Evolutionary conservation across 2,113 vertebrate species (phyloP).

Genomic region (Forbesichthys papilliferus): DNA sequence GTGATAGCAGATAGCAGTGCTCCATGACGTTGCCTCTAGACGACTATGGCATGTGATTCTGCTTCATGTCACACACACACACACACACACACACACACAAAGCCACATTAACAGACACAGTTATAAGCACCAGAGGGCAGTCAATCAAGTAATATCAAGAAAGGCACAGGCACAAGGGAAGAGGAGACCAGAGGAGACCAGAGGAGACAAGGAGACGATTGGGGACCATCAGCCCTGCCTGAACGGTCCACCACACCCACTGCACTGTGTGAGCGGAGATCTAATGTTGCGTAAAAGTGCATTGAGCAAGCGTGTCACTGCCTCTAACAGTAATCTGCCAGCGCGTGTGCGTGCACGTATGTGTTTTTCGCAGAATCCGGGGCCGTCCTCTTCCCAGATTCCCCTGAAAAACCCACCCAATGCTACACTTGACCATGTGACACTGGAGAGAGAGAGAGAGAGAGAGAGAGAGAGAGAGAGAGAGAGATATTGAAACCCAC

Average conservation of each 20-base stretch:
- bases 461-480: background rate
- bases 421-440: background rate
- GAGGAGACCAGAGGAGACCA: too few species aligned
- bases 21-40: conserved; percentile 62
- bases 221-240: too few species aligned
- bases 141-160: background rate
- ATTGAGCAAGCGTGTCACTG: background rate
- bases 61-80: conserved; percentile 60
- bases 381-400: too few species aligned
- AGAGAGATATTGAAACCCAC: background rate
- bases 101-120: background rate
- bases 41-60: conserved; percentile 67
- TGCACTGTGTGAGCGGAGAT: too few species aligned
- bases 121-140: background rate
- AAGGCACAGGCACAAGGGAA: background rate
- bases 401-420: too few species aligned
- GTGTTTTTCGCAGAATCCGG: background rate
- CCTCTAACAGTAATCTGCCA: background rate
- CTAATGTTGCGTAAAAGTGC: too few species aligned
- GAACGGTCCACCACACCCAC: too few species aligned
- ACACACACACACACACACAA: conserved; percentile 14
- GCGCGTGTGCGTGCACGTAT: background rate
- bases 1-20: conserved; percentile 59
- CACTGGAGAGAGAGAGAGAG: background rate
- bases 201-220: too few species aligned